Percentiles rank a stretch among this genome's conserved stretches.
Conservation (phyloP, 2,797 vertebrate genomes). For the Rhinogobio ventralis region DNA sequence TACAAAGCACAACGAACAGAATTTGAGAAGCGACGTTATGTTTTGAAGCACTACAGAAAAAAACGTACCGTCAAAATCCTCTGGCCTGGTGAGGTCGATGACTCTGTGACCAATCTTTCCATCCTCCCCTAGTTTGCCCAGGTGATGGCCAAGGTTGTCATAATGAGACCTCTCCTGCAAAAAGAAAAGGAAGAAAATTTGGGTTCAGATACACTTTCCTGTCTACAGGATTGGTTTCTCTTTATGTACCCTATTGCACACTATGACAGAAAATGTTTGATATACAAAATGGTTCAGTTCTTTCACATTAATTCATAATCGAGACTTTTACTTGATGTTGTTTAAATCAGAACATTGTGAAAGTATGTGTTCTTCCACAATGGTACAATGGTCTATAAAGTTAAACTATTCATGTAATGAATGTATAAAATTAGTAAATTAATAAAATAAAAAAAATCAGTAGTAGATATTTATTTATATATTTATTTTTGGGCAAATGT, state of each 20-base stretch:
- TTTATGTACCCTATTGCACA: not conserved
- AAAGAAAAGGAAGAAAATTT: conserved; percentile 58
- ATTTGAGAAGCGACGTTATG: not conserved
- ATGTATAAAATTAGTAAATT: not conserved
- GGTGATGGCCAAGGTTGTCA: conserved; percentile 90
- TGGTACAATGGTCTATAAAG: not conserved
- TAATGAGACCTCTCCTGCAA: conserved; percentile 93
- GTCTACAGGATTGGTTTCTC: not conserved
- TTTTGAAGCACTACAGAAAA: conserved; percentile 21
- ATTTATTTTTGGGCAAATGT: not conserved
- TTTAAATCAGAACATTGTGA: not conserved
- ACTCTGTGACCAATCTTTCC: conserved; percentile 95
- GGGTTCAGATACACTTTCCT: not conserved
- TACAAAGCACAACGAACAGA: not conserved
- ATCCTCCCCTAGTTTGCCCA: conserved; percentile 93
- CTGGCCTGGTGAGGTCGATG: conserved; percentile 97
- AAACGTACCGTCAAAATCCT: conserved; percentile 94
- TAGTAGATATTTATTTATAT: no score
- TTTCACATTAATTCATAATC: not conserved
- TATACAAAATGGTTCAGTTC: not conserved
- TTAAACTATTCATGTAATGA: not conserved
- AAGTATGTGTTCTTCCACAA: not conserved
- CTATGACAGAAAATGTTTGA: not conserved
- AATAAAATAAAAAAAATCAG: not conserved
- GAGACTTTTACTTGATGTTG: not conserved